Base-by-base conservation (phyloP, 2,888 invertebrate genomes). In the Clostera curtula region DNA sequence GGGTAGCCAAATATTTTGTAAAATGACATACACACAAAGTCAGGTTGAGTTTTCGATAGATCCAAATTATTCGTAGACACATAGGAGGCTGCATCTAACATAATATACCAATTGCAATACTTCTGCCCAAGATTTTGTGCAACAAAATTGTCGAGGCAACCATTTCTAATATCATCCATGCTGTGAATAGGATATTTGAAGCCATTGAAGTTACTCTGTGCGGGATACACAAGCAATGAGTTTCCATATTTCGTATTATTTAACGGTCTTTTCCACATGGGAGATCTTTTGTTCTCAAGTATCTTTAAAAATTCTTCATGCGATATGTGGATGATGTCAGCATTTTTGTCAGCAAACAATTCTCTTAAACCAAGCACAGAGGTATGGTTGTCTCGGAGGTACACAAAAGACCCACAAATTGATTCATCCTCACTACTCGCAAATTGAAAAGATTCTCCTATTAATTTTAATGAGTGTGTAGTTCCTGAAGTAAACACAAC, bases 1-100 rank as follows among this genome's bases (percentile, higher is more conserved):
- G 98, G 98, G 68, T 93, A 97, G 10, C 88, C 88, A 83, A 98
- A 98, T 56, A 98, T 93, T 85, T 98, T 98, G 76, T 98, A 98
- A 82, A 98, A 98, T 1, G 98, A 98, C 9, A 98, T 31, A 29
- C 90, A 88, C 0, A 97, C 89, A 84, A 97, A 98, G 73, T 98
- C 97, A 3, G 98, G 95, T 40, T 90, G 87, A 32, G 82, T 79
- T 25, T 57, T 49, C 1, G 87, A 83, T 29, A 98, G 83, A 82
- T 98, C 90, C 26, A 98, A 75, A 27, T 79, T 83, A 62, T 88
- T 93, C 8, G 95, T 93, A 3, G 93, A 87, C 1, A 90, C 92
- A 76, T 86, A 93, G 15, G 90, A 85, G 1, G 98, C 96, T 4
- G 95, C 94, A 83, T 98, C 98, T 27, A 98, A 69, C 23, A 95